Percentiles rank a stretch among this genome's conserved stretches.
Conservation (phyloP, 2,888 invertebrate species). For the Ophonus ardosiacus region DNA sequence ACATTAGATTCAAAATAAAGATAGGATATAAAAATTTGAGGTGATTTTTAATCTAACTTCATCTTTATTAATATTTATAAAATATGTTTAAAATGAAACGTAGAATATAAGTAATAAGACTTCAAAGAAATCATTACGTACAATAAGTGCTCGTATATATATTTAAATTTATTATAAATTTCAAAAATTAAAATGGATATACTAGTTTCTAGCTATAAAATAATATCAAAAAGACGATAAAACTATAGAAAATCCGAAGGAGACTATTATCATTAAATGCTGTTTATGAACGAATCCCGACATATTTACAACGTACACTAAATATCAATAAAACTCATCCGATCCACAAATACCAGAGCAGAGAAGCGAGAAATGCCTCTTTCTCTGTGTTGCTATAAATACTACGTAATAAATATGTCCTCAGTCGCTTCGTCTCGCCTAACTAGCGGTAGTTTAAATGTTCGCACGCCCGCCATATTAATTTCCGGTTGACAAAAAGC, state of each 20-base stretch:
- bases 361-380: neutral
- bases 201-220: slow-evolving; percentile 28
- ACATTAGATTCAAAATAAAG: too few species aligned
- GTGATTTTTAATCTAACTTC: too few species aligned
- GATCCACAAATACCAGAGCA: slow-evolving; percentile 20
- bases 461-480: slow-evolving; percentile 72
- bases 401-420: slow-evolving; percentile 73
- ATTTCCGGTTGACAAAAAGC: slow-evolving; percentile 70
- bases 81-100: too few species aligned
- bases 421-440: slow-evolving; percentile 73
- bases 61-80: too few species aligned
- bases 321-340: slow-evolving; percentile 39
- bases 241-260: slow-evolving; percentile 45
- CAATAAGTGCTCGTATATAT: too few species aligned
- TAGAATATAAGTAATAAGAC: too few species aligned
- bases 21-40: too few species aligned
- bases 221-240: slow-evolving; percentile 54
- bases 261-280: slow-evolving; percentile 49
- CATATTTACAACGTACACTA: slow-evolving; percentile 53
- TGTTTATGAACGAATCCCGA: slow-evolving; percentile 42
- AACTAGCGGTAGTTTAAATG: slow-evolving; percentile 74
- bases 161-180: neutral
- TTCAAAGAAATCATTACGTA: too few species aligned
- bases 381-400: slow-evolving; percentile 70
- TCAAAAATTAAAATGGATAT: neutral